Evolutionary conservation across 2,113 vertebrate species (phyloP).

Genomic region (Pluvialis apricaria): DNA sequence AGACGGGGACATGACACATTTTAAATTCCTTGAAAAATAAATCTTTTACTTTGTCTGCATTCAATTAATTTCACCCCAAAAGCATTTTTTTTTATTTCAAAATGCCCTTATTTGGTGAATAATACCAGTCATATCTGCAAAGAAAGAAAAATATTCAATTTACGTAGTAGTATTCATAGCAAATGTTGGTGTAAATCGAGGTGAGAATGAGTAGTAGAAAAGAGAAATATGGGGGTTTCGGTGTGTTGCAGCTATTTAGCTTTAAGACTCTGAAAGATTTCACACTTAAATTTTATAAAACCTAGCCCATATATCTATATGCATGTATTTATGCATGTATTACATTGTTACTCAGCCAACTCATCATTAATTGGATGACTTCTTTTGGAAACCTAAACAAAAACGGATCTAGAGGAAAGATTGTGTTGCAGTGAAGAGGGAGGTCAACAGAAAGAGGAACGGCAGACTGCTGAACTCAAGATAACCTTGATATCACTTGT

Average conservation of each 20-base stretch:
- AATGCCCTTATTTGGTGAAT: neutral
- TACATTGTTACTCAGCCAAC: neutral
- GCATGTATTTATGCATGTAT: neutral
- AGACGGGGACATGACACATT: neutral
- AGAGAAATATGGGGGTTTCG: rapidly evolving
- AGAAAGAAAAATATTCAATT: neutral
- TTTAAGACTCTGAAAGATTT: neutral
- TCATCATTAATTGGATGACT: neutral
- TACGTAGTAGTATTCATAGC: neutral
- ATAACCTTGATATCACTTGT: neutral
- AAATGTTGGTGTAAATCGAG: neutral
- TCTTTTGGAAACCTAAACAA: neutral
- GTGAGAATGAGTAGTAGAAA: neutral
- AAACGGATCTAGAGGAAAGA: neutral
- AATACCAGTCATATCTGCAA: neutral
- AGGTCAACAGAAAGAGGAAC: neutral
- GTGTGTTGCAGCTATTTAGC: neutral
- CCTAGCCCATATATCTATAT: neutral
- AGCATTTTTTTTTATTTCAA: neutral
- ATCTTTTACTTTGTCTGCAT: neutral
- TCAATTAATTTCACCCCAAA: neutral
- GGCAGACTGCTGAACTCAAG: neutral
- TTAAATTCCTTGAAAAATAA: neutral
- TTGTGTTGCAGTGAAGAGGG: neutral
- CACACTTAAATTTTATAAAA: neutral